Evolutionary conservation across 2,797 vertebrate genomes (phyloP).

Genomic region (Oryzias sinensis): DNA sequence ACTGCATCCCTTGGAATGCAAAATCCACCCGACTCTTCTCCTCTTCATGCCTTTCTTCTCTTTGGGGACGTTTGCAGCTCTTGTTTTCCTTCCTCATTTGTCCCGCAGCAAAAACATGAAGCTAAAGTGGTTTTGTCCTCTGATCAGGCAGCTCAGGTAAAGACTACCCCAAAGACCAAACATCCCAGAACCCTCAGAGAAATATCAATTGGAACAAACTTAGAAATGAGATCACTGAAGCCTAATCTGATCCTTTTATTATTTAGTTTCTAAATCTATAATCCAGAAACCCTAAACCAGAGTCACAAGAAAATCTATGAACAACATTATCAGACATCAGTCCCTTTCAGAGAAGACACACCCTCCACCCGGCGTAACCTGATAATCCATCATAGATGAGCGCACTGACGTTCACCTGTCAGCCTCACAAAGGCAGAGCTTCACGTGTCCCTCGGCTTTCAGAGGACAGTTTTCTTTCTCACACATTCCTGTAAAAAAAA

Average conservation of each 20-base stretch:
- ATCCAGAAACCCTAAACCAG: slow-evolving; percentile 20
- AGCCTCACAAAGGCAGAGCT: slow-evolving; percentile 14
- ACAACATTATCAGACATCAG: slow-evolving; percentile 40
- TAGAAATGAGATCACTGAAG: slow-evolving; percentile 27
- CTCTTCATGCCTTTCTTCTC: slow-evolving; percentile 9
- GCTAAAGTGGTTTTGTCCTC: slow-evolving; percentile 34
- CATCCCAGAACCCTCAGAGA: slow-evolving; percentile 50
- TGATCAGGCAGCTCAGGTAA: slow-evolving; percentile 67
- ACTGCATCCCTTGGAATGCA: slow-evolving; percentile 28
- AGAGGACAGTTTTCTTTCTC: slow-evolving; percentile 29
- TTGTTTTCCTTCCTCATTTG: slow-evolving; percentile 5
- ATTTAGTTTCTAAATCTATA: slow-evolving; percentile 28
- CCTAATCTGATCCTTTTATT: slow-evolving; percentile 21
- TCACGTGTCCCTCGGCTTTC: slow-evolving; percentile 24
- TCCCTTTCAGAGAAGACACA: slow-evolving; percentile 35
- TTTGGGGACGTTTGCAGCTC: slow-evolving; percentile 22
- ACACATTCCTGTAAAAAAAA: slow-evolving; percentile 48
- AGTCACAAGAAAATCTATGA: slow-evolving; percentile 43
- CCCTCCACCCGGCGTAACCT: slow-evolving; percentile 44
- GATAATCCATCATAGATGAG: slow-evolving; percentile 48
- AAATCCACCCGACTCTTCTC: slow-evolving; percentile 18
- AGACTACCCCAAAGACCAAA: slow-evolving; percentile 68
- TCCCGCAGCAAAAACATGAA: slow-evolving; percentile 32
- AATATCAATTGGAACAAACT: slow-evolving; percentile 25
- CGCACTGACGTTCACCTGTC: slow-evolving; percentile 43